These are phyloP conservation scores for Mythimna albipuncta DNA, from an alignment of 2,888 invertebrate species.

Conservation along the genomic window DNA sequence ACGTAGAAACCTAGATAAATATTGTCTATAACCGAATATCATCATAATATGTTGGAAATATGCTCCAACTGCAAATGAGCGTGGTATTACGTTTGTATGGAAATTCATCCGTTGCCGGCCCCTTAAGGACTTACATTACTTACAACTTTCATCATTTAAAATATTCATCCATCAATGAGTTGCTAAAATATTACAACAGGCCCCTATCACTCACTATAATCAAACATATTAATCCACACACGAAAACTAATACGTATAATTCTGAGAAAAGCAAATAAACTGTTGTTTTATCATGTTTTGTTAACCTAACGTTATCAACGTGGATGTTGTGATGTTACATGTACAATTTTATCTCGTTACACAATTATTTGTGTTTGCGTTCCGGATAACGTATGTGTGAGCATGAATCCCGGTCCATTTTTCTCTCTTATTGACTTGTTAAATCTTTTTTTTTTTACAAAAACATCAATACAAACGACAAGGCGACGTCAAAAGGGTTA, in stretches of 20 bases:
- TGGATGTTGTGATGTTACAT: slow-evolving; percentile 48
- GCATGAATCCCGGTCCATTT: slow-evolving; percentile 25
- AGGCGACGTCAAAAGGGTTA: too few relatives aligned
- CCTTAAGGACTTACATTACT: too few relatives aligned
- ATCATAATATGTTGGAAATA: too few relatives aligned
- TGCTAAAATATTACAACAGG: not conserved
- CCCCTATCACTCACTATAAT: slow-evolving; percentile 15
- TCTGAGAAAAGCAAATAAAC: slow-evolving; percentile 42
- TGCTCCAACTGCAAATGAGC: too few relatives aligned
- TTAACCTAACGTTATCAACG: slow-evolving; percentile 47
- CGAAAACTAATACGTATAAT: slow-evolving; percentile 22
- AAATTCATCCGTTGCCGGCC: too few relatives aligned
- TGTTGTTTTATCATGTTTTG: slow-evolving; percentile 38
- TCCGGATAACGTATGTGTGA: slow-evolving; percentile 37
- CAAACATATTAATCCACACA: slow-evolving; percentile 30
- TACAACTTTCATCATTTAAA: not conserved
- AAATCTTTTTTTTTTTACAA: not conserved
- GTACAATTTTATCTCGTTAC: slow-evolving; percentile 53
- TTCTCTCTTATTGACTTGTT: slow-evolving; percentile 24
- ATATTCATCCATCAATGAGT: not conserved
- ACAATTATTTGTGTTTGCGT: slow-evolving; percentile 49
- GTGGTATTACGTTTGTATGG: too few relatives aligned
- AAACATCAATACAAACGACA: too few relatives aligned
- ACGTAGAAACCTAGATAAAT: too few relatives aligned
- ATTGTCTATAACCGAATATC: too few relatives aligned